Percentiles rank a stretch among this genome's conserved stretches.
Evolutionary conservation across 2,888 invertebrate genomes (phyloP).

Genomic region (Dorcus parallelipipedus): DNA sequence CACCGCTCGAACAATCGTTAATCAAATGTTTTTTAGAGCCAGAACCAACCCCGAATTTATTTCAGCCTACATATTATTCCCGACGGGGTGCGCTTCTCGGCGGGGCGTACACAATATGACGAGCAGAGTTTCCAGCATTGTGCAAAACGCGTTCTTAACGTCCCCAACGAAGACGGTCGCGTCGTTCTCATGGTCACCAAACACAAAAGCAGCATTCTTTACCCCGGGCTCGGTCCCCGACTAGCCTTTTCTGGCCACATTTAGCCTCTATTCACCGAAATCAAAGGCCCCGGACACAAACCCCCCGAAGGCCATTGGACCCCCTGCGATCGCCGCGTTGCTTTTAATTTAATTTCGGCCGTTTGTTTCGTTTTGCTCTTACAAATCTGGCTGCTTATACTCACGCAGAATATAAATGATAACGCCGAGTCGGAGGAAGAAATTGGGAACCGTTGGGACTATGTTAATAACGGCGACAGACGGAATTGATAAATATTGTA

Average conservation of each 20-base stretch:
- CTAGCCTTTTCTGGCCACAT: conserved; percentile 31
- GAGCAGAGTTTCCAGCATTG: background rate
- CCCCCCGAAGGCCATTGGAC: conserved; percentile 3
- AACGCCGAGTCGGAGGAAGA: too few relatives aligned
- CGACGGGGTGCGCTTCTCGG: conserved; percentile 28
- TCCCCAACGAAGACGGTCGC: background rate
- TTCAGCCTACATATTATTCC: conserved; percentile 23
- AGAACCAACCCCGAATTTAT: conserved; percentile 28
- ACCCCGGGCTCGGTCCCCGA: conserved; percentile 26
- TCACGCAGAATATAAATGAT: too few relatives aligned
- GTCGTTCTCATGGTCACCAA: conserved; percentile 1
- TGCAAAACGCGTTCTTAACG: conserved; percentile 6
- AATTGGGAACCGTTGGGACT: too few relatives aligned
- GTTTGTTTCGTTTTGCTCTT: too few relatives aligned
- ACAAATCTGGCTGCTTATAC: too few relatives aligned
- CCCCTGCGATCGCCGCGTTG: background rate
- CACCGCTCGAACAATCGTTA: conserved; percentile 33
- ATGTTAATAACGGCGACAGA: too few relatives aligned
- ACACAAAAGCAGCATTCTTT: conserved; percentile 34
- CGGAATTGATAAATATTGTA: too few relatives aligned
- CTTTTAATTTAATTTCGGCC: too few relatives aligned
- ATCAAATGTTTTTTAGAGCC: conserved; percentile 34
- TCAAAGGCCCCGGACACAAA: conserved; percentile 21
- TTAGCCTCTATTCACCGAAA: conserved; percentile 34
- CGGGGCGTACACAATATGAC: conserved; percentile 12